Conservation (phyloP, 2,888 invertebrate genomes). For the Venusia cambrica region DNA sequence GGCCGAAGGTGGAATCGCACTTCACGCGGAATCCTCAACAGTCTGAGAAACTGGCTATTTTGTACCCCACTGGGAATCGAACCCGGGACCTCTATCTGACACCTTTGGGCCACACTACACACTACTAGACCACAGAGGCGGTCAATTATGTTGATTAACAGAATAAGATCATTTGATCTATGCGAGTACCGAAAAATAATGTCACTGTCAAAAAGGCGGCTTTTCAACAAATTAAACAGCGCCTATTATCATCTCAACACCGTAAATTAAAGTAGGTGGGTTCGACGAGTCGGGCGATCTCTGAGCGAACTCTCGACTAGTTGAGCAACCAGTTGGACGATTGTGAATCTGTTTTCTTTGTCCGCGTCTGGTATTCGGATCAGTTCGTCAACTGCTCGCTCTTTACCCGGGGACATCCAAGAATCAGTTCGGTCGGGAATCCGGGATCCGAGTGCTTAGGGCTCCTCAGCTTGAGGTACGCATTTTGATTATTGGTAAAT, state of each 20-base stretch:
- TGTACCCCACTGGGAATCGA: too few relatives aligned
- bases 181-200: conserved; percentile 17
- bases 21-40: too few relatives aligned
- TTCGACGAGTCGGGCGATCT: conserved; percentile 45
- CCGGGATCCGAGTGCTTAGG: conserved; percentile 27
- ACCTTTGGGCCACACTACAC: too few relatives aligned
- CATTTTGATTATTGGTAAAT: too few relatives aligned
- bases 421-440: conserved; percentile 14
- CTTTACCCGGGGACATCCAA: conserved; percentile 39
- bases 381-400: conserved; percentile 43
- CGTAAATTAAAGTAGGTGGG: conserved; percentile 71
- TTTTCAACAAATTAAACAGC: conserved; percentile 67
- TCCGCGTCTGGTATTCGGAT: conserved; percentile 50
- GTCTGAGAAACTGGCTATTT: too few relatives aligned
- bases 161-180: too few relatives aligned
- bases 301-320: conserved; percentile 31
- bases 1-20: too few relatives aligned
- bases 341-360: conserved; percentile 70
- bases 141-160: too few relatives aligned
- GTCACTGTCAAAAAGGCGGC: conserved; percentile 45
- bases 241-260: conserved; percentile 71
- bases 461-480: too few relatives aligned
- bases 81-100: too few relatives aligned
- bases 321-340: conserved; percentile 36
- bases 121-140: too few relatives aligned